Percentiles rank a stretch among this genome's conserved stretches.
These are phyloP conservation scores for Molorchus minor DNA, from an alignment of 2,888 invertebrate genomes.

Conservation along the genomic window DNA sequence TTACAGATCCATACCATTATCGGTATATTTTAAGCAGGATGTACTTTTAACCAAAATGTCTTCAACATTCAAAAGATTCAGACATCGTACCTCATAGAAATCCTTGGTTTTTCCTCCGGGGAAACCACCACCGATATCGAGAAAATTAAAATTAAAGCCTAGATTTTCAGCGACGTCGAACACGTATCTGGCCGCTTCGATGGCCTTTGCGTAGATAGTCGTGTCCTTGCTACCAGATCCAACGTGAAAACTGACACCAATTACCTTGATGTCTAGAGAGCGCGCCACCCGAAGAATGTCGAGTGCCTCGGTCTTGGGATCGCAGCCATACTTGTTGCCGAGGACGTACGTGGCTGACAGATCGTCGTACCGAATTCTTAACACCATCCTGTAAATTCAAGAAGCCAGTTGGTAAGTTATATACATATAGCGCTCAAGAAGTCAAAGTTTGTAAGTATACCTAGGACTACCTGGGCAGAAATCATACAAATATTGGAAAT, in stretches of 20 bases:
- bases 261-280: constrained; percentile 28
- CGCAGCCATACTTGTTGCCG: constrained; percentile 35
- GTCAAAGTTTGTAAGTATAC: no score
- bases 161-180: constrained; percentile 29
- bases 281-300: constrained; percentile 26
- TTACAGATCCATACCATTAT: no score
- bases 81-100: constrained; percentile 71
- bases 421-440: no score
- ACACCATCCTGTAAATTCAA: constrained; percentile 53
- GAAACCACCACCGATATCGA: constrained; percentile 40
- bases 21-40: not conserved
- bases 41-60: not conserved
- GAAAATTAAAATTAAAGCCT: constrained; percentile 31
- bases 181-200: constrained; percentile 29
- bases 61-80: not conserved
- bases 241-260: constrained; percentile 39
- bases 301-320: constrained; percentile 24
- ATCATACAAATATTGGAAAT: not conserved
- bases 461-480: no score
- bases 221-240: constrained; percentile 31
- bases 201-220: constrained; percentile 26
- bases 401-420: no score
- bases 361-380: constrained; percentile 35
- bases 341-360: constrained; percentile 23
- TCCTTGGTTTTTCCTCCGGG: constrained; percentile 61